Percentiles rank a stretch among this genome's conserved stretches.
Evolutionary conservation across 1,140 invertebrate genomes (phyloP).

Genomic region (Sitodiplosis mosellana): DNA sequence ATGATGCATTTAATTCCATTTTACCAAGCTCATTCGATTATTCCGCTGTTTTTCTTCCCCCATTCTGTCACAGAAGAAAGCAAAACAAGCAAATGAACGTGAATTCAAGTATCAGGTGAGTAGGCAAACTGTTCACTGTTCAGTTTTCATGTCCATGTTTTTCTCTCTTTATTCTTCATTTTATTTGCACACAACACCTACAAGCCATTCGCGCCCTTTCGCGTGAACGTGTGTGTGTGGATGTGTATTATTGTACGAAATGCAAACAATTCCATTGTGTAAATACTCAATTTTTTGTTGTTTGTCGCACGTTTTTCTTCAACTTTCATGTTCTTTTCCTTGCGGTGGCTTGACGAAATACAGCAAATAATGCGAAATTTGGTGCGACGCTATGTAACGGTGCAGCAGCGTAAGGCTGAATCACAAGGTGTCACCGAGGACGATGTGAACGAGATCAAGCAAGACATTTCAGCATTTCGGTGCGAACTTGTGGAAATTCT

Average conservation of each 20-base stretch:
- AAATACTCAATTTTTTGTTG: neutral
- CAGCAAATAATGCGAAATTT: slow-evolving; percentile 90
- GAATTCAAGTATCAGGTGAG: slow-evolving; percentile 72
- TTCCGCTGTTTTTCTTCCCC: slow-evolving; percentile 4
- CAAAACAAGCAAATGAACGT: slow-evolving; percentile 72
- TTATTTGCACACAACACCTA: neutral
- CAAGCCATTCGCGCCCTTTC: too few relatives aligned
- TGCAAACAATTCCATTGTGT: too few relatives aligned
- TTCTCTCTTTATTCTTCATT: too few relatives aligned
- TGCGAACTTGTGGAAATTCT: slow-evolving; percentile 93
- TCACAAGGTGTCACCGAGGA: slow-evolving; percentile 95
- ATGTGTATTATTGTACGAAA: too few relatives aligned
- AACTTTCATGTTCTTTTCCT: neutral
- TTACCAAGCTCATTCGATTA: slow-evolving; percentile 4
- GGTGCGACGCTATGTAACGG: slow-evolving; percentile 86
- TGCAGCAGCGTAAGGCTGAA: slow-evolving; percentile 84
- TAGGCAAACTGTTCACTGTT: slow-evolving; percentile 1
- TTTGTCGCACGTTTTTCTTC: slow-evolving; percentile 1
- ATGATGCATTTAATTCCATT: slow-evolving; percentile 5
- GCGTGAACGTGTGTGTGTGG: too few relatives aligned
- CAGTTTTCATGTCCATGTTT: neutral
- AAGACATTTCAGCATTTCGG: slow-evolving; percentile 88
- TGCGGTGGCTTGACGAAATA: slow-evolving; percentile 13
- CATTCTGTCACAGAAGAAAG: slow-evolving; percentile 53
- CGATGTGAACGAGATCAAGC: slow-evolving; percentile 97